A percentile compares a stretch with the other conserved stretches of the same genome.
phyloP scores from a whole-genome alignment of 2,113 vertebrate species.

The Sciurus niger region DNA sequence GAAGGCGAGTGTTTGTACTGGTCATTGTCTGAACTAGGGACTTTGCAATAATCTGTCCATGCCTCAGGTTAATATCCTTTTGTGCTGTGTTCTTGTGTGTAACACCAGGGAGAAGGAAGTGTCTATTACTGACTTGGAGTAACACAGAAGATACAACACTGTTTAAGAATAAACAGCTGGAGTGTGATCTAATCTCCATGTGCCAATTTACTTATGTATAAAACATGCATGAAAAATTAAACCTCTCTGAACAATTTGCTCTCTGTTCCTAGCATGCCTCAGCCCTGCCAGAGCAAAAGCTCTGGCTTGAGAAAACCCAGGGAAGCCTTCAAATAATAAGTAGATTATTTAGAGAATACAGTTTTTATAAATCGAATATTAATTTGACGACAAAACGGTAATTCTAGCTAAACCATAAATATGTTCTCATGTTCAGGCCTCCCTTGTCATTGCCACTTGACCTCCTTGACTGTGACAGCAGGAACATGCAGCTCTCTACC shows the following conservation, averaged over 20 bases:
- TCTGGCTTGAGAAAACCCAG: constrained; percentile 77
- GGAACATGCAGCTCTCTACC: neutral
- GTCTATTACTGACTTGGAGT: constrained; percentile 84
- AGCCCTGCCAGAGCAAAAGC: constrained; percentile 71
- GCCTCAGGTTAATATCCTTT: neutral
- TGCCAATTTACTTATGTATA: constrained; percentile 89
- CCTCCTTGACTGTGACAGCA: constrained; percentile 71
- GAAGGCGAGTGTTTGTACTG: neutral
- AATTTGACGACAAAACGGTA: constrained; percentile 82
- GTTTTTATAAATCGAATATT: constrained; percentile 85
- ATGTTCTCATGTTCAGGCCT: constrained; percentile 37
- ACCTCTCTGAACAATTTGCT: constrained; percentile 84
- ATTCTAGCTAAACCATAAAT: constrained; percentile 81
- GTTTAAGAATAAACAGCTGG: constrained; percentile 88
- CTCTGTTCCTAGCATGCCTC: constrained; percentile 79
- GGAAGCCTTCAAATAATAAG: constrained; percentile 86
- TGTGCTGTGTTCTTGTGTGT: neutral
- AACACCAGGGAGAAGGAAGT: constrained; percentile 76
- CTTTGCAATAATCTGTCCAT: neutral
- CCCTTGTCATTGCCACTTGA: constrained; percentile 69
- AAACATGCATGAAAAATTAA: constrained; percentile 89
- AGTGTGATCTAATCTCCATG: constrained; percentile 88
- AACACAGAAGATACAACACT: constrained; percentile 79
- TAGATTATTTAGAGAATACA: constrained; percentile 78
- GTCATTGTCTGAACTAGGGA: neutral